Percentiles rank a stretch among this genome's conserved stretches.
phyloP scores from a whole-genome alignment of 2,113 vertebrate species.

The Syrrhaptes paradoxus region DNA sequence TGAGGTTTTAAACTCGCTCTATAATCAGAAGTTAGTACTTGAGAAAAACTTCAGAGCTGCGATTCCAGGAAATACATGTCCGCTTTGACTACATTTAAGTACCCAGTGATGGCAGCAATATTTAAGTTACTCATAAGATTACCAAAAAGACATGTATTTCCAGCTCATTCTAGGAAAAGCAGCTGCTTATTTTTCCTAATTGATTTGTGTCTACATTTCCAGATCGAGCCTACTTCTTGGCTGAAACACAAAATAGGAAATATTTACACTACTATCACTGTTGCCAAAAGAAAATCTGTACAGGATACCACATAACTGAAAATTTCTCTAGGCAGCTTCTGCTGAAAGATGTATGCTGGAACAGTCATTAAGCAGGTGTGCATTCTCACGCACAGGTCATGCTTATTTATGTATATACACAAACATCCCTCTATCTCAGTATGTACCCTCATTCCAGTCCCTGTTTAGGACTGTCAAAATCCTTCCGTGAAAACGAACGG shows the following conservation, averaged over 20 bases:
- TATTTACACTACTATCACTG: not conserved
- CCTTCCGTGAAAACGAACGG: not conserved
- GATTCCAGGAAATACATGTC: not conserved
- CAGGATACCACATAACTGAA: not conserved
- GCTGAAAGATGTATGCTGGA: not conserved
- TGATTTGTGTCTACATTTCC: not conserved
- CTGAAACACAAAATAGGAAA: not conserved
- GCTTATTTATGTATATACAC: not conserved
- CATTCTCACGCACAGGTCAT: not conserved
- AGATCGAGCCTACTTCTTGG: not conserved
- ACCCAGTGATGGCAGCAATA: not conserved
- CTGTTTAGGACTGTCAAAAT: not conserved
- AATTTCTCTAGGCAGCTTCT: not conserved
- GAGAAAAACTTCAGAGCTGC: not conserved
- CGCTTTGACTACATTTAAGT: not conserved
- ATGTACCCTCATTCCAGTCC: accelerated
- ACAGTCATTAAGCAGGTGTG: not conserved
- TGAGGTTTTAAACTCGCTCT: not conserved
- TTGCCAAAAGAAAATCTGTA: not conserved
- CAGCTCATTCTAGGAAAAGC: not conserved
- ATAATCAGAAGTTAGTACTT: not conserved
- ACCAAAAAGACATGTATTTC: not conserved
- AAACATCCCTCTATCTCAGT: not conserved
- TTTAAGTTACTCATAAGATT: not conserved
- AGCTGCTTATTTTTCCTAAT: not conserved